These are phyloP conservation scores for Hypomecis punctinalis DNA, from an alignment of 2,888 invertebrate genomes.

Conservation along the genomic window DNA sequence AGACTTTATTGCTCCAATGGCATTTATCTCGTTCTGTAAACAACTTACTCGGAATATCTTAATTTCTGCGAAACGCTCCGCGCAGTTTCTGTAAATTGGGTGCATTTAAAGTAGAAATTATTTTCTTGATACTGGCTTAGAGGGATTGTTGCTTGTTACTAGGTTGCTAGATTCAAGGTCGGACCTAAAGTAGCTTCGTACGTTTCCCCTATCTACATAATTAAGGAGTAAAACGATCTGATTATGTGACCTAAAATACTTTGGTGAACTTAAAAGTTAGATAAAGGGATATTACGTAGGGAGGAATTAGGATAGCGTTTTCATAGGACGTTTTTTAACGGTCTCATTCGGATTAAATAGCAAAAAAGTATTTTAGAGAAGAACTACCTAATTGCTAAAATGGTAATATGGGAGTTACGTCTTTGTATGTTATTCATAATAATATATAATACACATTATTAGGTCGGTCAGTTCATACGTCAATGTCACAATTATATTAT, in stretches of 20 bases:
- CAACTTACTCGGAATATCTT: constrained; percentile 24
- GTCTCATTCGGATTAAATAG: too few relatives aligned
- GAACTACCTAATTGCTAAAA: too few relatives aligned
- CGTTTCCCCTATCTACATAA: background rate
- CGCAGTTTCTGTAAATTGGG: constrained; percentile 23
- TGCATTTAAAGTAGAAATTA: constrained; percentile 25
- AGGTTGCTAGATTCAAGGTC: constrained; percentile 4
- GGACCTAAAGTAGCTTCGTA: background rate
- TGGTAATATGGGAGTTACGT: too few relatives aligned
- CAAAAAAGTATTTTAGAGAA: too few relatives aligned
- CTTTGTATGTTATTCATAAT: too few relatives aligned
- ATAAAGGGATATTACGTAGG: too few relatives aligned
- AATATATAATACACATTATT: too few relatives aligned
- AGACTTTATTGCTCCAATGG: constrained; percentile 14
- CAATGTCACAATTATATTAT: too few relatives aligned
- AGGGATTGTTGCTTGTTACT: constrained; percentile 6
- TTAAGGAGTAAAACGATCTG: background rate
- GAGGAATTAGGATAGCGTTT: background rate
- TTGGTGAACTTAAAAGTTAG: too few relatives aligned
- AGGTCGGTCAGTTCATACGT: too few relatives aligned
- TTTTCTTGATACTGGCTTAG: constrained; percentile 6
- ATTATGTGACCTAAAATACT: too few relatives aligned
- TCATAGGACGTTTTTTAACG: too few relatives aligned
- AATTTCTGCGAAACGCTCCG: constrained; percentile 17
- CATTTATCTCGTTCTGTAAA: constrained; percentile 25